A percentile compares a stretch with the other conserved stretches of the same genome.
phyloP scores from a whole-genome alignment of 1,140 invertebrate species.

The Drosophila sturtevanti region DNA sequence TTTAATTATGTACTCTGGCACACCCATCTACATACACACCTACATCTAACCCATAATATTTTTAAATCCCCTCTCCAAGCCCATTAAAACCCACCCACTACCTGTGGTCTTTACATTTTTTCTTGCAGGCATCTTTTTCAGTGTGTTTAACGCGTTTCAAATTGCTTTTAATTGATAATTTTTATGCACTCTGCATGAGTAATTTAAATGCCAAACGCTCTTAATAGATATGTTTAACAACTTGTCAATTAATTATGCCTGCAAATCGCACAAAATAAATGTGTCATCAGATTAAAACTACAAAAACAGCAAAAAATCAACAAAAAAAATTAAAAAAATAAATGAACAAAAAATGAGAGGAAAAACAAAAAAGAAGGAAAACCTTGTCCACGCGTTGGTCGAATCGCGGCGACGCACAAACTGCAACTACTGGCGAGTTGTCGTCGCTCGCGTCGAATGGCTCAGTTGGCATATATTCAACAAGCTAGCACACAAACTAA shows the following conservation, averaged over 20 bases:
- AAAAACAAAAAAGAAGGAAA: conserved; percentile 8
- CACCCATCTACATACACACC: not conserved
- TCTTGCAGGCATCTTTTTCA: conserved; percentile 57
- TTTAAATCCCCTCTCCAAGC: not conserved
- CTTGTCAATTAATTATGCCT: conserved; percentile 66
- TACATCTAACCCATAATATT: not conserved
- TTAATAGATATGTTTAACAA: conserved; percentile 69
- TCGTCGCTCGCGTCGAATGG: conserved; percentile 44
- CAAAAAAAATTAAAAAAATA: too few species aligned
- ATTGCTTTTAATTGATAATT: conserved; percentile 78
- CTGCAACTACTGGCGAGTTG: conserved; percentile 75
- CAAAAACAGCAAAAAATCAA: not conserved
- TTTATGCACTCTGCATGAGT: conserved; percentile 29
- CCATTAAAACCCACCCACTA: conserved; percentile 9
- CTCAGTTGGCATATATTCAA: conserved; percentile 66
- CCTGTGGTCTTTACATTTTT: conserved; percentile 71
- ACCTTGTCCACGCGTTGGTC: conserved; percentile 49
- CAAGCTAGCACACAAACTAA: conserved; percentile 13
- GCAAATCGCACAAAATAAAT: conserved; percentile 24
- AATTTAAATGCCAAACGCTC: conserved; percentile 29
- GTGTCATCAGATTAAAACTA: conserved; percentile 18
- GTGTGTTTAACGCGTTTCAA: conserved; percentile 36
- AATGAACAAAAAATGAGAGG: too few species aligned
- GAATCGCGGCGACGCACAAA: conserved; percentile 54
- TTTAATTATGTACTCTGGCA: conserved; percentile 63